A percentile compares a stretch with the other conserved stretches of the same genome.
These are phyloP conservation scores for Clanis bilineata DNA, from an alignment of 2,888 invertebrate species.

Conservation along the genomic window DNA sequence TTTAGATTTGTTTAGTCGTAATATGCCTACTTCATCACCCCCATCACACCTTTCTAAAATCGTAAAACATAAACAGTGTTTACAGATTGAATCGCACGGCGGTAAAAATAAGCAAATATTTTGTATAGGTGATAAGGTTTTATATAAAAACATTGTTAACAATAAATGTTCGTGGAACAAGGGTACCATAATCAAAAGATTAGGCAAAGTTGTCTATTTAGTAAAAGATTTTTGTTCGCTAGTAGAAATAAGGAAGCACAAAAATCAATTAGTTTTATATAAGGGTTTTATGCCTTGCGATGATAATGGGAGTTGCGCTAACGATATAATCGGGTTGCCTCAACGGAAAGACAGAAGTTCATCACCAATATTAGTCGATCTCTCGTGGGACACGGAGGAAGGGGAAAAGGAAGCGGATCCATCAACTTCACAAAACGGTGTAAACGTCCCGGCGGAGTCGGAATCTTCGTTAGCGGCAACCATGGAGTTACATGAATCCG, in stretches of 20 bases:
- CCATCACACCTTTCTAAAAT: not conserved
- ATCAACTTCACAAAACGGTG: not conserved
- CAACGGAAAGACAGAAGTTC: not conserved
- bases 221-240: not conserved
- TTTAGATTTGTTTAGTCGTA: constrained; percentile 9
- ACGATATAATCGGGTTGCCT: not conserved
- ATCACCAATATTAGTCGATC: not conserved
- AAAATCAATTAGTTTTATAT: not conserved
- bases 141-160: not conserved
- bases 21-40: not conserved
- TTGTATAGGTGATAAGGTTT: not conserved
- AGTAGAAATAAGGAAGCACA: not conserved
- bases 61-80: constrained; percentile 1
- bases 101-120: not conserved
- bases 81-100: not conserved
- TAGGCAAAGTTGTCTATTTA: not conserved
- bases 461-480: too few relatives aligned
- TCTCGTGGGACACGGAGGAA: not conserved
- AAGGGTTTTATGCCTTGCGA: not conserved
- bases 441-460: too few relatives aligned
- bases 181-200: not conserved
- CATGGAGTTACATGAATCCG: too few relatives aligned
- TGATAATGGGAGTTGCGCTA: not conserved
- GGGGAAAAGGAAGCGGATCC: not conserved
- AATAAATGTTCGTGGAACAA: not conserved